A percentile compares a stretch with the other conserved stretches of the same genome.
phyloP scores from a whole-genome alignment of 1,140 invertebrate genomes.

The Cephus cinctus region DNA sequence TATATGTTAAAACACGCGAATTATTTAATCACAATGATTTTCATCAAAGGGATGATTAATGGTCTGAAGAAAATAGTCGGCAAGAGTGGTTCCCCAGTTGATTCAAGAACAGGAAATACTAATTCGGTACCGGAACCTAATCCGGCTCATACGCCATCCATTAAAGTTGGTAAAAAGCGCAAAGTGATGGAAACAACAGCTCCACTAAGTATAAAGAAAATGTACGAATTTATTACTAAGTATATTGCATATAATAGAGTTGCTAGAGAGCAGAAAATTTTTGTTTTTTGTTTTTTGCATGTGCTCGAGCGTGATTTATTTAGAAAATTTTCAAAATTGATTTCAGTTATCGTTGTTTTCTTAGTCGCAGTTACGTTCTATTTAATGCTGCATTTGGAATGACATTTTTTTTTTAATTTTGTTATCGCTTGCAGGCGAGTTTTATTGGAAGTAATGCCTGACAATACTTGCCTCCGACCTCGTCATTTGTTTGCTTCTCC shows the following conservation, averaged over 20 bases:
- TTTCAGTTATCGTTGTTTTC: background rate
- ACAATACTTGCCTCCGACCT: slow-evolving; percentile 21
- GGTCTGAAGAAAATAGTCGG: slow-evolving; percentile 76
- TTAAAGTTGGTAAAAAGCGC: slow-evolving; percentile 64
- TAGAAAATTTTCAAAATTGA: background rate
- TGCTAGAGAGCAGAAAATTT: no score
- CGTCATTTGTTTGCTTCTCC: slow-evolving; percentile 26
- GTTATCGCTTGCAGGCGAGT: slow-evolving; percentile 31
- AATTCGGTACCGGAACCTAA: slow-evolving; percentile 20
- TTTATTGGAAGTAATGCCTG: slow-evolving; percentile 29
- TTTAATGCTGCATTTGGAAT: no score
- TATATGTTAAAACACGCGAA: no score
- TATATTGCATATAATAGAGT: no score
- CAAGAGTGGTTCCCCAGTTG: slow-evolving; percentile 52
- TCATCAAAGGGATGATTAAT: slow-evolving; percentile 68
- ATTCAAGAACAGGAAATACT: slow-evolving; percentile 39
- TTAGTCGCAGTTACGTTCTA: no score
- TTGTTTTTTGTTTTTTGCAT: no score
- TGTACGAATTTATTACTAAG: slow-evolving; percentile 52
- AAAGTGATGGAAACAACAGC: slow-evolving; percentile 52
- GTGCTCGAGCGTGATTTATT: background rate
- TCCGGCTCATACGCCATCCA: slow-evolving; percentile 47
- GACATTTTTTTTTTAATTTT: background rate
- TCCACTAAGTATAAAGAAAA: slow-evolving; percentile 57
- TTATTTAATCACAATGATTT: slow-evolving; percentile 22